These are phyloP conservation scores for Noctuana brunneofusca DNA, from an alignment of 2,888 invertebrate genomes.

Conservation along the genomic window DNA sequence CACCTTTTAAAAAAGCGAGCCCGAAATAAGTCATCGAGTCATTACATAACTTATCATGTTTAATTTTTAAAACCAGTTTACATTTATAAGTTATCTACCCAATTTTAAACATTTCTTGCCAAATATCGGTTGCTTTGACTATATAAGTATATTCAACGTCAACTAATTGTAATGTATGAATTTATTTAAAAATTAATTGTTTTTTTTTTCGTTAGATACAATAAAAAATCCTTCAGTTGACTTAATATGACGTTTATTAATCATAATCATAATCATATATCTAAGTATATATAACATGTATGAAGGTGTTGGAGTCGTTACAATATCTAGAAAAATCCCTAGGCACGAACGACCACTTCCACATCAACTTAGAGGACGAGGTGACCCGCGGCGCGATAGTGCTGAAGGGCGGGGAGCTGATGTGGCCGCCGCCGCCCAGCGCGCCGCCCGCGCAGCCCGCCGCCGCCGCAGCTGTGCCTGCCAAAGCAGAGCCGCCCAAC, in stretches of 20 bases:
- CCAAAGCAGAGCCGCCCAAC: constrained; percentile 76
- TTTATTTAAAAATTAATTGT: no score
- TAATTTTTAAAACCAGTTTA: neutral
- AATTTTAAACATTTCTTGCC: no score
- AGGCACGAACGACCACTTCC: constrained; percentile 90
- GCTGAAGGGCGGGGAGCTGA: constrained; percentile 87
- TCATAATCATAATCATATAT: no score
- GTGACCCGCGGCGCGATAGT: constrained; percentile 93
- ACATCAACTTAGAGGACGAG: constrained; percentile 92
- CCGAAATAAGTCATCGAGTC: neutral
- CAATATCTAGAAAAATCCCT: no score
- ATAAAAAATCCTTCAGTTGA: no score
- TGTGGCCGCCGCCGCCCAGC: constrained; percentile 89
- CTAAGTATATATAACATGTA: no score
- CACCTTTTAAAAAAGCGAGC: neutral
- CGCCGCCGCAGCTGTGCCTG: constrained; percentile 61
- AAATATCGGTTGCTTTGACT: neutral
- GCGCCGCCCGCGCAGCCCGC: constrained; percentile 72
- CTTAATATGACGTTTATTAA: no score
- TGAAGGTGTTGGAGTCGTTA: no score
- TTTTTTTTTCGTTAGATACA: no score
- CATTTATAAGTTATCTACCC: neutral
- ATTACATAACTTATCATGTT: neutral
- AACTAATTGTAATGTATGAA: no score
- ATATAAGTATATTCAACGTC: no score